Conservation (phyloP, 2,888 invertebrate species). For the Leistus spinibarbis region DNA sequence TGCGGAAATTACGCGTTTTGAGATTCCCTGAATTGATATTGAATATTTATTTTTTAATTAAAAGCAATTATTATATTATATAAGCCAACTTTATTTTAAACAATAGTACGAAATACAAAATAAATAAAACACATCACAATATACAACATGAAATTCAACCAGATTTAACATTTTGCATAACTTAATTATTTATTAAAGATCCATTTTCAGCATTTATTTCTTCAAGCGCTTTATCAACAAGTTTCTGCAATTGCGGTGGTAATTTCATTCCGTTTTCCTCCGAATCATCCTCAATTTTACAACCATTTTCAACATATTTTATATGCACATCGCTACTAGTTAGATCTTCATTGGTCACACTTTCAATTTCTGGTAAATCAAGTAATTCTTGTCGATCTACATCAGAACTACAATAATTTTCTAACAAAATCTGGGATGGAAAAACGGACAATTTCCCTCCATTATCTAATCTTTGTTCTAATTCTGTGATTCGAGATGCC, state of each 20-base stretch:
- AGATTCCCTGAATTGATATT: too few species aligned
- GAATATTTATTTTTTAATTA: too few species aligned
- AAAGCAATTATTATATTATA: not conserved
- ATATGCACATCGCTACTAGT: conserved; percentile 35
- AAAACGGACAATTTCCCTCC: conserved; percentile 63
- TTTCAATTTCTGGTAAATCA: conserved; percentile 49
- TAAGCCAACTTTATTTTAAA: not conserved
- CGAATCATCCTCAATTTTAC: conserved; percentile 43
- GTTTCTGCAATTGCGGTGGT: conserved; percentile 65
- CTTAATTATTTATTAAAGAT: not conserved
- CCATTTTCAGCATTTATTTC: conserved; percentile 47
- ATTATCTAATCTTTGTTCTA: conserved; percentile 76
- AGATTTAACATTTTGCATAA: not conserved
- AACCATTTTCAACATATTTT: not conserved
- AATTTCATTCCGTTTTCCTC: conserved; percentile 53
- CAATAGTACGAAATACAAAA: not conserved
- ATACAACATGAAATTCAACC: not conserved
- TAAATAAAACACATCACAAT: too few species aligned
- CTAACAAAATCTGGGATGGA: conserved; percentile 70
- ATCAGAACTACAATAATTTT: conserved; percentile 63
- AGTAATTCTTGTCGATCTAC: conserved; percentile 57
- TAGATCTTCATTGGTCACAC: conserved; percentile 47
- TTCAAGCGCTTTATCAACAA: conserved; percentile 64
- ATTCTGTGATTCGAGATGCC: conserved; percentile 79
- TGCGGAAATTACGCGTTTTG: too few species aligned